phyloP scores from a whole-genome alignment of 2,113 vertebrate species.

The Megaceryle torquata region DNA sequence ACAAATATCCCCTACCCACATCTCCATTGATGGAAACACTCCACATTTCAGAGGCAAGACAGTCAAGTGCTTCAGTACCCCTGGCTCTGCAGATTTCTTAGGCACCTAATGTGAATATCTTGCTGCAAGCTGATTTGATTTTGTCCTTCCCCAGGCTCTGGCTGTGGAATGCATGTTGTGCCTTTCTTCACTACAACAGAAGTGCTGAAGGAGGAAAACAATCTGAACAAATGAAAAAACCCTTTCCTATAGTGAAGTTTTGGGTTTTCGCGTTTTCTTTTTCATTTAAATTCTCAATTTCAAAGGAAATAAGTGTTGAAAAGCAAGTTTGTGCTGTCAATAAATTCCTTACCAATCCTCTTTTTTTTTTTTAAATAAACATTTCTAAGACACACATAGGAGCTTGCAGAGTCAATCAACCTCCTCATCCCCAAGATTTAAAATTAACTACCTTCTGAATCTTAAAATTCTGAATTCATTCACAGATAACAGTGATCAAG shows the following conservation, averaged over 20 bases:
- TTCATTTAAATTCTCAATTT: background rate
- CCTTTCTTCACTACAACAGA: background rate
- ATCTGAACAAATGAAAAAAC: background rate
- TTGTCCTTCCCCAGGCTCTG: background rate
- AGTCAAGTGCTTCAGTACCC: background rate
- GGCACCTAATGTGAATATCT: background rate
- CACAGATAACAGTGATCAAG: background rate
- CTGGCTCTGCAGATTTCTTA: background rate
- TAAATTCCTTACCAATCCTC: background rate
- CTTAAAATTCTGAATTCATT: background rate
- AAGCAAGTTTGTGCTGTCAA: background rate
- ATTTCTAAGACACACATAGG: background rate
- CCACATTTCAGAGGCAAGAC: background rate
- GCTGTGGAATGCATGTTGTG: background rate
- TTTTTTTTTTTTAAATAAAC: background rate
- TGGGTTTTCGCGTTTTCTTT: no score
- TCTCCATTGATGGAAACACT: background rate
- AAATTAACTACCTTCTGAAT: background rate
- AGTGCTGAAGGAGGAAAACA: background rate
- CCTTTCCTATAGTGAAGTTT: background rate
- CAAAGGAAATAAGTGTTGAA: background rate
- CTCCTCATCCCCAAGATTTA: background rate
- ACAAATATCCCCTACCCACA: background rate
- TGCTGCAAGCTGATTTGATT: background rate
- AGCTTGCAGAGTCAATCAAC: background rate